Evolutionary conservation across 2,888 invertebrate species (phyloP).

Genomic region (Meghimatium bilineatum): DNA sequence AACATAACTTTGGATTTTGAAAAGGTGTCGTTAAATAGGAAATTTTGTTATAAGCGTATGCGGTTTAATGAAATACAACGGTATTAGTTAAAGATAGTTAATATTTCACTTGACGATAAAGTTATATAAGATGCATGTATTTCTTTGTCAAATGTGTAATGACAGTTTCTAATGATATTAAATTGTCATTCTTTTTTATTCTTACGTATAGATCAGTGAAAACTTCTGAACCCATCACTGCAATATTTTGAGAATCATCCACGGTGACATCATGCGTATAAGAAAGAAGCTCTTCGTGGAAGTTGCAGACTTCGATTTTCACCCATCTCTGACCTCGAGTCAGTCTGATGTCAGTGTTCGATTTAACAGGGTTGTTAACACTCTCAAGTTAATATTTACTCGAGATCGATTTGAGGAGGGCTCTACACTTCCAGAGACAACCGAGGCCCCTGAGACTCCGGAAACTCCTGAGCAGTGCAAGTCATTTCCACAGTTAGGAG

Average conservation of each 20-base stretch:
- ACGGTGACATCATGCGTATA: constrained; percentile 43
- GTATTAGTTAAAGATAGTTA: too few species aligned
- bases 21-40: too few species aligned
- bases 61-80: too few species aligned
- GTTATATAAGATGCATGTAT: too few species aligned
- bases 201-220: neutral
- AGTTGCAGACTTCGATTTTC: constrained; percentile 68
- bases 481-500: neutral
- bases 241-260: neutral
- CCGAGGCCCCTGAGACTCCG: too few species aligned
- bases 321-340: constrained; percentile 52
- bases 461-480: neutral
- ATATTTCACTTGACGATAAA: too few species aligned
- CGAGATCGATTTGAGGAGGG: neutral
- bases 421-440: neutral
- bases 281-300: constrained; percentile 57
- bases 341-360: neutral
- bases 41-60: too few species aligned
- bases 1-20: too few species aligned
- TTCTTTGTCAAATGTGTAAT: too few species aligned
- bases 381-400: constrained; percentile 36
- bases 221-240: neutral
- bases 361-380: constrained; percentile 3
- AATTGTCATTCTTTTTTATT: neutral
- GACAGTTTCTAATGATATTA: too few species aligned